Conservation (phyloP, 2,888 invertebrate genomes). For the Pyrochroa serraticornis region DNA sequence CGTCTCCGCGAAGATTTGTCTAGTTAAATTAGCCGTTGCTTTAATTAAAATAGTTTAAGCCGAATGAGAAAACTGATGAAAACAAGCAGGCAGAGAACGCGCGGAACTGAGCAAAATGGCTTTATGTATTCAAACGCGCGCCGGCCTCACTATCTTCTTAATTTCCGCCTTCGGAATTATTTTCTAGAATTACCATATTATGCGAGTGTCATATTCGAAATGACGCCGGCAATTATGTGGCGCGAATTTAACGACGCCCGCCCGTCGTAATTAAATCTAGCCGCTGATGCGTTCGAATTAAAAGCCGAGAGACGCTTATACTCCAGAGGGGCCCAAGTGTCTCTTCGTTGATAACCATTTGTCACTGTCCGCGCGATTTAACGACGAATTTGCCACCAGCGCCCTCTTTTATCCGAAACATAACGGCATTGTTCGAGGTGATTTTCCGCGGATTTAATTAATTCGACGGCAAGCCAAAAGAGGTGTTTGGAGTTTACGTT, state of each 20-base stretch:
- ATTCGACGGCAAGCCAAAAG: neutral
- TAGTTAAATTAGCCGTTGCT: constrained; percentile 59
- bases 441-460: constrained; percentile 23
- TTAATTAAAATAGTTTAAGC: constrained; percentile 60
- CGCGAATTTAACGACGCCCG: constrained; percentile 40
- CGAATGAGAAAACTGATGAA: constrained; percentile 55
- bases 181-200: constrained; percentile 50
- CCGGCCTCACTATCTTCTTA: constrained; percentile 51
- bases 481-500: no score
- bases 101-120: constrained; percentile 41
- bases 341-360: constrained; percentile 12
- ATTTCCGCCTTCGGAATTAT: constrained; percentile 53
- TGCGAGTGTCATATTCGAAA: constrained; percentile 43
- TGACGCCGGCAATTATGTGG: constrained; percentile 44
- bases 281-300: constrained; percentile 38
- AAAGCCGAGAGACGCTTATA: constrained; percentile 24
- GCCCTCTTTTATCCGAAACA: constrained; percentile 22
- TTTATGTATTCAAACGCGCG: constrained; percentile 44
- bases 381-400: constrained; percentile 15
- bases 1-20: constrained; percentile 49
- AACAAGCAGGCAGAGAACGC: constrained; percentile 42
- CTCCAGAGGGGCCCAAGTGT: constrained; percentile 15
- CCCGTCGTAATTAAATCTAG: constrained; percentile 43
- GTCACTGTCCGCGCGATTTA: constrained; percentile 24
- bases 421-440: constrained; percentile 21